phyloP scores from a whole-genome alignment of 2,797 vertebrate species.

The Novumbra hubbsi region DNA sequence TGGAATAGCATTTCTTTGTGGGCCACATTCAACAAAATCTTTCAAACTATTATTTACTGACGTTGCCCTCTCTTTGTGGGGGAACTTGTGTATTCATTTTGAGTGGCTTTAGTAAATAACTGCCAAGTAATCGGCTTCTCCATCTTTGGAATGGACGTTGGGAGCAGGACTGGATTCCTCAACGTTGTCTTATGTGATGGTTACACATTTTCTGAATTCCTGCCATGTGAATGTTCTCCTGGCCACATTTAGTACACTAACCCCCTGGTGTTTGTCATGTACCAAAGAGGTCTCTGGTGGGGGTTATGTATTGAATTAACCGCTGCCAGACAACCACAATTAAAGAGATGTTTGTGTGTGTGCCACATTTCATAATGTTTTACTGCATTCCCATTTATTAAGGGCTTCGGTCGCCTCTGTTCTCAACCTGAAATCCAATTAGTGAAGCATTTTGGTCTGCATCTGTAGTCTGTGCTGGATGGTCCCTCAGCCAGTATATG shows the following conservation, averaged over 20 bases:
- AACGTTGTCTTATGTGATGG: background rate
- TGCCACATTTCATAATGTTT: background rate
- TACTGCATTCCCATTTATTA: background rate
- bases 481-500: background rate
- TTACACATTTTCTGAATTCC: background rate
- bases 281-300: background rate
- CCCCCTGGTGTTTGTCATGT: background rate
- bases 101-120: background rate
- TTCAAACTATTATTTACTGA: too few relatives aligned
- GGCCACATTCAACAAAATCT: too few relatives aligned
- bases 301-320: background rate
- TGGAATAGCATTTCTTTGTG: too few relatives aligned
- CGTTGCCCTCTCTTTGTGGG: too few relatives aligned
- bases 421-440: background rate
- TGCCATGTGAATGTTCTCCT: background rate
- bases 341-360: background rate
- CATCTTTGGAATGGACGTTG: background rate
- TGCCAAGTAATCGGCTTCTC: background rate
- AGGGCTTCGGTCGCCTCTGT: background rate
- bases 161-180: background rate
- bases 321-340: background rate
- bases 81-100: background rate
- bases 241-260: background rate
- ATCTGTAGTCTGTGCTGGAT: background rate
- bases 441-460: background rate